Evolutionary conservation across 1,140 invertebrate genomes (phyloP).

Genomic region (Scaptomyza graminum): DNA sequence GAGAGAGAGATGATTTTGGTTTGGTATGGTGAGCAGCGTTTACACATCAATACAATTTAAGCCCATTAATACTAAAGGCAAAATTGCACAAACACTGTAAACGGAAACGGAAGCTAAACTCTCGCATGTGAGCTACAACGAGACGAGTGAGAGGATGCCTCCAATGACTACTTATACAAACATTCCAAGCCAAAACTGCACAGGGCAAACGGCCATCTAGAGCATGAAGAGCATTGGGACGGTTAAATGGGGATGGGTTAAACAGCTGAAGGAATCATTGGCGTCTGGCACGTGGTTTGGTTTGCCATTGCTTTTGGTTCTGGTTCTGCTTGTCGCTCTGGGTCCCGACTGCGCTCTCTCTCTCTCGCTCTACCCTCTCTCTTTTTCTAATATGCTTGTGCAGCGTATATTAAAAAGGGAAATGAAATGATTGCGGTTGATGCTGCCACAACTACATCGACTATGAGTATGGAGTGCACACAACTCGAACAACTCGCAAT

Average conservation of each 20-base stretch:
- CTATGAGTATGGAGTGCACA: constrained; percentile 39
- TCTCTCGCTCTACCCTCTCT: background rate
- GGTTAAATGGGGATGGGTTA: constrained; percentile 10
- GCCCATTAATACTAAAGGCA: constrained; percentile 76
- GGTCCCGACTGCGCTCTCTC: background rate
- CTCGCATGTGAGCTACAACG: constrained; percentile 42
- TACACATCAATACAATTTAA: constrained; percentile 78
- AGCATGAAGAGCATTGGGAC: constrained; percentile 7
- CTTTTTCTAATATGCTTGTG: constrained; percentile 74
- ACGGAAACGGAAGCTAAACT: constrained; percentile 77
- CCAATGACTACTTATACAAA: constrained; percentile 78
- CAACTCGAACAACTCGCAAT: constrained; percentile 59
- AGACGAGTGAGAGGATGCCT: constrained; percentile 53
- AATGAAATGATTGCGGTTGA: constrained; percentile 80
- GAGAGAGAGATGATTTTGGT: constrained; percentile 27
- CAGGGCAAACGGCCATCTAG: constrained; percentile 42
- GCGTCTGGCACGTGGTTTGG: constrained; percentile 71
- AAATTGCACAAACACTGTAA: constrained; percentile 79
- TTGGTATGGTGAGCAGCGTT: constrained; percentile 51
- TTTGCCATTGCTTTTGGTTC: constrained; percentile 1
- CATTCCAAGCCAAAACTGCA: constrained; percentile 65
- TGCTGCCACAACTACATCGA: constrained; percentile 10
- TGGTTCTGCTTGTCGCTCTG: constrained; percentile 9
- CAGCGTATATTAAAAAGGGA: constrained; percentile 82
- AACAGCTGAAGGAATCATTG: constrained; percentile 45